Conservation (phyloP, 1,140 invertebrate species). For the Ips typographus region DNA sequence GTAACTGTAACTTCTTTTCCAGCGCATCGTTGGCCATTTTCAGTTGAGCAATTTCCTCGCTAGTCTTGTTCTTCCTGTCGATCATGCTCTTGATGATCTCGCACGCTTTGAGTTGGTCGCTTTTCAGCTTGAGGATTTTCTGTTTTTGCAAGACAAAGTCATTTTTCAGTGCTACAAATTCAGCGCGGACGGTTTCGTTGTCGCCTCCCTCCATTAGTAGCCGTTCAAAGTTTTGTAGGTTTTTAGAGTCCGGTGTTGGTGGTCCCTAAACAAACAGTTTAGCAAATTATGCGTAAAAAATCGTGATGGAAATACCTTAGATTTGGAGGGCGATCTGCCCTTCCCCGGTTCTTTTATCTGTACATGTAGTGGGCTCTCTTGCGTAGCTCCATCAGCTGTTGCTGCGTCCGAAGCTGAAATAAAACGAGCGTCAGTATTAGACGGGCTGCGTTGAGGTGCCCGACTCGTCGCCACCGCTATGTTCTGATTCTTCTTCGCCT, state of each 20-base stretch:
- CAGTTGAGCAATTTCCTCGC: slow-evolving; percentile 46
- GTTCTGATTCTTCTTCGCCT: slow-evolving; percentile 42
- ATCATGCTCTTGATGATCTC: slow-evolving; percentile 52
- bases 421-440: slow-evolving; percentile 46
- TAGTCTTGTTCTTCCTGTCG: slow-evolving; percentile 39
- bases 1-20: slow-evolving; percentile 37
- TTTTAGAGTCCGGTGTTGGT: slow-evolving; percentile 31
- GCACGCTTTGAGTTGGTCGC: slow-evolving; percentile 50
- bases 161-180: slow-evolving; percentile 26
- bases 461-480: slow-evolving; percentile 40
- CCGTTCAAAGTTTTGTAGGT: slow-evolving; percentile 24
- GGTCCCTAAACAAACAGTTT: slow-evolving; percentile 15
- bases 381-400: slow-evolving; percentile 42
- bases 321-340: slow-evolving; percentile 10
- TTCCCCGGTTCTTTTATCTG: slow-evolving; percentile 24
- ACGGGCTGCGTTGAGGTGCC: slow-evolving; percentile 16
- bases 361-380: slow-evolving; percentile 42
- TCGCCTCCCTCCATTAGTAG: slow-evolving; percentile 22
- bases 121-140: slow-evolving; percentile 48
- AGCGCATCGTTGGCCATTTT: slow-evolving; percentile 36
- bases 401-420: slow-evolving; percentile 48
- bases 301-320: slow-evolving; percentile 1
- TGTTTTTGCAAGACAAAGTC: slow-evolving; percentile 29
- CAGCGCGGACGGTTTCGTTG: slow-evolving; percentile 15
- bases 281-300: not conserved